Conservation (phyloP, 2,113 vertebrate genomes). For the Pangasianodon hypophthalmus region DNA sequence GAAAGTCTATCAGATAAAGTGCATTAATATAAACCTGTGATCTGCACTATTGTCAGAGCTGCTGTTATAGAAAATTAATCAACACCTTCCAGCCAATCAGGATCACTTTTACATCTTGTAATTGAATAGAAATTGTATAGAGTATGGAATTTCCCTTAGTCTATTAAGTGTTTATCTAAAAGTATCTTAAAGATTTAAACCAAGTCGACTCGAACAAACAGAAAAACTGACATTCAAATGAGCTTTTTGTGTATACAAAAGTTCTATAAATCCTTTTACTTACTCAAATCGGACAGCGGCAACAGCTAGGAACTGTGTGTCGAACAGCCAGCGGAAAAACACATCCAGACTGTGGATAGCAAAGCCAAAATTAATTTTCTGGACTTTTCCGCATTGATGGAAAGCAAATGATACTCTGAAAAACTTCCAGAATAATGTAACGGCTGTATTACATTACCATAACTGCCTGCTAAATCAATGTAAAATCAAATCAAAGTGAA, state of each 20-base stretch:
- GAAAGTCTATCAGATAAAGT: not conserved
- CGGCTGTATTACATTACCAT: not conserved
- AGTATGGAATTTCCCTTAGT: not conserved
- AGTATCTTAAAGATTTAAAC: not conserved
- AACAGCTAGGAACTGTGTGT: constrained; percentile 90
- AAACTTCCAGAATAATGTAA: not conserved
- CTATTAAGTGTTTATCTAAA: not conserved
- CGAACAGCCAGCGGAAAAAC: constrained; percentile 97
- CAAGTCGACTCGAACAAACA: not conserved
- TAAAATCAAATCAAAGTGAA: not conserved
- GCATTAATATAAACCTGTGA: not conserved
- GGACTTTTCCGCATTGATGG: not conserved
- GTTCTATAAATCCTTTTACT: constrained; percentile 64
- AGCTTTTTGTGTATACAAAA: not conserved
- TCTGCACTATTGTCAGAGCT: not conserved
- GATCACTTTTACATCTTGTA: not conserved
- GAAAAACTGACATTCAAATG: not conserved
- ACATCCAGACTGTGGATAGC: constrained; percentile 81
- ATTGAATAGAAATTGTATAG: not conserved
- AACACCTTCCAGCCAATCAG: not conserved
- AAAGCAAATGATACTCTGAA: not conserved
- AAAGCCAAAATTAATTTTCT: not conserved
- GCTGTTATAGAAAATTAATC: not conserved
- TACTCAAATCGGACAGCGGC: constrained; percentile 90
- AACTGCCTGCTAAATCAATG: not conserved